A percentile compares a stretch with the other conserved stretches of the same genome.
These are phyloP conservation scores for Aphelocoma coerulescens DNA, from an alignment of 2,113 vertebrate genomes.

Conservation along the genomic window DNA sequence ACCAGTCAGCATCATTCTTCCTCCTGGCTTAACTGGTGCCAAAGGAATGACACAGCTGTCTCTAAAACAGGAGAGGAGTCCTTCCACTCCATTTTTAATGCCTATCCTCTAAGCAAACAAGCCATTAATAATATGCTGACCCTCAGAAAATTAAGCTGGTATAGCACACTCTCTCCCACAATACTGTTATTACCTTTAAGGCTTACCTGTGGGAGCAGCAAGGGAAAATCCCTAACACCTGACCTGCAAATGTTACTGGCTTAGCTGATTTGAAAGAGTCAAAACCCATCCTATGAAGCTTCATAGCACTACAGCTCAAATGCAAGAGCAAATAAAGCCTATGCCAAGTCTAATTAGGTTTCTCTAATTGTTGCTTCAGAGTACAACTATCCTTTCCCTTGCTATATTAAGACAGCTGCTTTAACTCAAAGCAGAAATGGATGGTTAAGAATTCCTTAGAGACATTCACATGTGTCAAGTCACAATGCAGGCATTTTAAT, in stretches of 20 bases:
- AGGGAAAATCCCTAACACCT: neutral
- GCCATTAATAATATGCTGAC: neutral
- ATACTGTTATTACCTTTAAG: neutral
- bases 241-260: neutral
- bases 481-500: neutral
- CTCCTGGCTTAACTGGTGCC: neutral
- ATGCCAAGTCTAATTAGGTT: conserved; percentile 18
- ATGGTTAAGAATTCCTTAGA: conserved; percentile 17
- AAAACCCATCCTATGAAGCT: neutral
- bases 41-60: neutral
- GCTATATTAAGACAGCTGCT: conserved; percentile 20
- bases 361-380: neutral
- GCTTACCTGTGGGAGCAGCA: neutral
- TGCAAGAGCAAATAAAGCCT: neutral
- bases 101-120: neutral
- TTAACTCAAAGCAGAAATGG: conserved; percentile 4
- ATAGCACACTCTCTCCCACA: neutral
- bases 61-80: neutral
- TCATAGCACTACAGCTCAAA: neutral
- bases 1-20: neutral
- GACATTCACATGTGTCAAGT: neutral
- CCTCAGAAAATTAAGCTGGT: neutral
- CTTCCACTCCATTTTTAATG: neutral
- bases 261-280: neutral
- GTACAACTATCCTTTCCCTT: neutral